These are phyloP conservation scores for Trissolcus japonicus DNA, from an alignment of 2,888 invertebrate species.

Conservation along the genomic window DNA sequence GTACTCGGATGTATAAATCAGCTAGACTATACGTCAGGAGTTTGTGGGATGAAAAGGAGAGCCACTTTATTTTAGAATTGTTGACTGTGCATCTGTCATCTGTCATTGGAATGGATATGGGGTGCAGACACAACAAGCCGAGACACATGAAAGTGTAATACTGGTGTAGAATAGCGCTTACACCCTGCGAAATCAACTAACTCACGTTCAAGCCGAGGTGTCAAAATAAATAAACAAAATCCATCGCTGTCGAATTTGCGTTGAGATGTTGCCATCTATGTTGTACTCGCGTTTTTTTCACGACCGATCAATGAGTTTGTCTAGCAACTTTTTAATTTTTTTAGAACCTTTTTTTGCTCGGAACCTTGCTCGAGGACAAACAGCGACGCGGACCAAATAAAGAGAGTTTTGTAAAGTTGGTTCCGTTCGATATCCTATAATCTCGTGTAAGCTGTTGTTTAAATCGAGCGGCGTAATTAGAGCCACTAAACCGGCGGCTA, in stretches of 20 bases:
- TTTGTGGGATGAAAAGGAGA: constrained; percentile 51
- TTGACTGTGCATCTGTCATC: constrained; percentile 65
- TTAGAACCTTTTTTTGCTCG: background rate
- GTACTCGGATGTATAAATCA: constrained; percentile 73
- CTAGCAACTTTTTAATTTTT: too few species aligned
- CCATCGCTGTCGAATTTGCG: background rate
- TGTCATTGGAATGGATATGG: constrained; percentile 65
- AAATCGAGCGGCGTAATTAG: constrained; percentile 44
- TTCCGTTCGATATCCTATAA: constrained; percentile 47
- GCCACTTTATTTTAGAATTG: constrained; percentile 65
- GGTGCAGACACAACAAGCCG: constrained; percentile 51
- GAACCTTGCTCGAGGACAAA: constrained; percentile 7
- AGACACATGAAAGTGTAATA: constrained; percentile 53
- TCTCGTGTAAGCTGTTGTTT: constrained; percentile 33
- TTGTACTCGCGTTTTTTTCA: background rate
- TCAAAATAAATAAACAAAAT: too few species aligned
- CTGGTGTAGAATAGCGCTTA: constrained; percentile 5
- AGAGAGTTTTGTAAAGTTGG: constrained; percentile 4
- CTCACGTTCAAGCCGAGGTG: background rate
- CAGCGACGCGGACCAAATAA: constrained; percentile 11
- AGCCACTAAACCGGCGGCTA: constrained; percentile 46
- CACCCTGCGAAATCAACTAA: constrained; percentile 27
- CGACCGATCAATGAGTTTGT: background rate
- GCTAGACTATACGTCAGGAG: constrained; percentile 65
- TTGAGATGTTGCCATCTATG: background rate